Base-by-base conservation (phyloP, 2,888 invertebrate genomes). In the Didymodactylos carnosus region DNA sequence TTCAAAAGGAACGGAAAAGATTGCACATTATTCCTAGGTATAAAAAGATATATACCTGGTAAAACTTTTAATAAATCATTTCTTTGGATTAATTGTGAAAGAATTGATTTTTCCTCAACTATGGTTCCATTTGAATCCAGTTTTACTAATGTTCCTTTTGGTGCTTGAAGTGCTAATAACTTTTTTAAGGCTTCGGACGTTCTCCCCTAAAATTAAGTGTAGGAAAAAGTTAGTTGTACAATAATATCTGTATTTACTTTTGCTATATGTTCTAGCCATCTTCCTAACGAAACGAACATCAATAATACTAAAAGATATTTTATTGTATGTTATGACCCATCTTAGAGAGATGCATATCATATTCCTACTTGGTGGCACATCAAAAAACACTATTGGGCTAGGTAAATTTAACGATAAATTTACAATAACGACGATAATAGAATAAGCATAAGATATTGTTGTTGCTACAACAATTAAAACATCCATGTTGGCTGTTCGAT, bases 381-480 rank as follows among this genome's bases (percentile, higher is more conserved):
- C 98, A 84, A 99, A 99, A 85, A 99, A 98, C 0, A 98, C 98
- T 81, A 91, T 88, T 0, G 98, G 98, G 76, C 93, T 94, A 35
- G 87, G 85, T 80, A 92, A 91, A 76, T 87, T 86, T 80, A 90
- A 82, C 19, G 87, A 84, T 86, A 93, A 90, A 0, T 94, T 91
- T 0, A 89, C 89, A 0, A 88, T 81, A 3, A 95, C 79, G 8
- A 80, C 91, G 0, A 88, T 87, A 5, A 93, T 86, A 0, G 95
- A 97, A 82, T 99, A 99, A 3, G 88, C 84, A 84, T 97, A 93
- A 76, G 93, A 90, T 78, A 98, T 93, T 1, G 91, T 91, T 0
- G 98, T 97, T 0, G 98, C 94, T 89, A 99, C 89, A 49, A 94
- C 92, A 77, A 98, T 94, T 19, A 98, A 87, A 0, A 98, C 95